Conservation (phyloP, 2,113 vertebrate species). For the Progne subis region DNA sequence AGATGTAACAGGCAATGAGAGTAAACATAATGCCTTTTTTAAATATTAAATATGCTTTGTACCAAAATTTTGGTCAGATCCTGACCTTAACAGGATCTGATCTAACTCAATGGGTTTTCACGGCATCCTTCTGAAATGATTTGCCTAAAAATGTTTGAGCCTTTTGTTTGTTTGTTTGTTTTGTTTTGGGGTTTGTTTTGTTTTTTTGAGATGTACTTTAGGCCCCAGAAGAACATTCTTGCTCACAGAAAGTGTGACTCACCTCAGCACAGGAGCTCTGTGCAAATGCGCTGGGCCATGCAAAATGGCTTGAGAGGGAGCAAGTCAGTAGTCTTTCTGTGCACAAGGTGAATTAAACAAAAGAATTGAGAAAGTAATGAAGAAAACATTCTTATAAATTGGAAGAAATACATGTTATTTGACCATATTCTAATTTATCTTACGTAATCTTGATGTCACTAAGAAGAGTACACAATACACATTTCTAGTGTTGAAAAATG, state of each 20-base stretch:
- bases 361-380: neutral
- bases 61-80: neutral
- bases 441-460: neutral
- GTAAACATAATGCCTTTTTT: neutral
- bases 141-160: neutral
- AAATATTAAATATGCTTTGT: neutral
- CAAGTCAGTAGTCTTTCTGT: neutral
- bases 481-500: neutral
- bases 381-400: neutral
- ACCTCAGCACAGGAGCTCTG: neutral
- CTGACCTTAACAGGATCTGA: neutral
- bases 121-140: neutral
- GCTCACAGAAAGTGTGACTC: neutral
- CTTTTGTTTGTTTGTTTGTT: too few species aligned
- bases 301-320: neutral
- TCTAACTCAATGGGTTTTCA: neutral
- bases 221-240: neutral
- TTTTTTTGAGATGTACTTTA: neutral
- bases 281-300: neutral
- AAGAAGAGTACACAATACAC: neutral
- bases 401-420: neutral
- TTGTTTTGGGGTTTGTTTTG: too few species aligned
- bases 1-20: neutral
- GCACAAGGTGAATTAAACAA: neutral
- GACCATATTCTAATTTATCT: neutral